Evolutionary conservation across 2,797 vertebrate species (phyloP).

Genomic region (Sphenodon punctatus): DNA sequence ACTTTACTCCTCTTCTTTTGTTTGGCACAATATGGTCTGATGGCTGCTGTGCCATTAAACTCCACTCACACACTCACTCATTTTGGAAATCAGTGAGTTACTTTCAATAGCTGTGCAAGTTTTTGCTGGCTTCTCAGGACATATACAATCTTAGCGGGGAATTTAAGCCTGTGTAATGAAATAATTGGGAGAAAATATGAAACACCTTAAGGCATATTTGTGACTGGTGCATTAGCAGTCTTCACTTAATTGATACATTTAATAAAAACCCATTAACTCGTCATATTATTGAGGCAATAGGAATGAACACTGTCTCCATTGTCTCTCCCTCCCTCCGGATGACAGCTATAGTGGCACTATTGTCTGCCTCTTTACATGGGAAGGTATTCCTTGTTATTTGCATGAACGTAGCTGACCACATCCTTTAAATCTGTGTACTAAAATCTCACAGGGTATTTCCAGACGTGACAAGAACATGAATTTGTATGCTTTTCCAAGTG

Average conservation of each 20-base stretch:
- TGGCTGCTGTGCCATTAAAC: too few relatives aligned
- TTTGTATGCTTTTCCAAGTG: too few relatives aligned
- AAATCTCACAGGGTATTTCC: too few relatives aligned
- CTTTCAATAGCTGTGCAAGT: constrained; percentile 14
- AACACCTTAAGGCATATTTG: constrained; percentile 1
- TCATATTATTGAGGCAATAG: constrained; percentile 31
- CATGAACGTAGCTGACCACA: background rate
- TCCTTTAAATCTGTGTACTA: background rate
- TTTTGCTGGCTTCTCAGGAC: constrained; percentile 29
- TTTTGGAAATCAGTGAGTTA: constrained; percentile 34
- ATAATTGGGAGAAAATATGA: background rate
- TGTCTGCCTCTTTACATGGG: fast-evolving
- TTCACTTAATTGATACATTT: constrained; percentile 11
- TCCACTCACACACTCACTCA: too few relatives aligned
- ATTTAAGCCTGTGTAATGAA: constrained; percentile 28
- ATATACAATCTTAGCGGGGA: constrained; percentile 1
- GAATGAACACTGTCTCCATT: background rate
- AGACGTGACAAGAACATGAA: too few relatives aligned
- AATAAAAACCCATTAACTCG: constrained; percentile 24
- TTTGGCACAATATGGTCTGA: too few relatives aligned
- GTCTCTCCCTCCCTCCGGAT: background rate
- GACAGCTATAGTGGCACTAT: fast-evolving
- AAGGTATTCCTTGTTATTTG: too few relatives aligned
- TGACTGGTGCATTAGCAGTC: background rate
- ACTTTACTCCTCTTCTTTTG: too few relatives aligned